phyloP scores from a whole-genome alignment of 1,140 invertebrate genomes.

The Trinorchestia longiramus region DNA sequence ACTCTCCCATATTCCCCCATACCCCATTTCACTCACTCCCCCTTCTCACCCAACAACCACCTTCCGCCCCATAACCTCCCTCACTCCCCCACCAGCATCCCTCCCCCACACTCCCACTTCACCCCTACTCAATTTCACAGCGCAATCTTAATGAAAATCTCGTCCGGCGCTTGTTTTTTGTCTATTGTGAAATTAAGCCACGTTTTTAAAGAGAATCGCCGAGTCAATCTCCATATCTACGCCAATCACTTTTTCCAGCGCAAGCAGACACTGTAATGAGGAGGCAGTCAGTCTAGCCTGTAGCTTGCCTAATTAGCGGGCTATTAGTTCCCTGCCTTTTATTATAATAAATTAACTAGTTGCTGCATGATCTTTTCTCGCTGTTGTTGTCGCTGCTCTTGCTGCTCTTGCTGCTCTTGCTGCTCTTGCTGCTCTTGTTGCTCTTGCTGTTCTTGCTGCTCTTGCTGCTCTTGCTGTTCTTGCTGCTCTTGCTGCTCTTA shows the following conservation, averaged over 20 bases:
- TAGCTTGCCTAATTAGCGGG: neutral
- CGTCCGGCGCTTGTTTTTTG: neutral
- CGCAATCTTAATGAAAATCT: constrained; percentile 39
- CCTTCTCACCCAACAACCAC: neutral
- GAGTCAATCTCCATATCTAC: constrained; percentile 25
- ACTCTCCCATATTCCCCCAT: no score
- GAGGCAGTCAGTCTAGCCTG: neutral
- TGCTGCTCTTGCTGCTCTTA: neutral
- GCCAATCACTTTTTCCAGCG: neutral
- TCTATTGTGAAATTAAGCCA: constrained; percentile 37
- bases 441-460: neutral
- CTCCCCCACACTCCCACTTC: neutral
- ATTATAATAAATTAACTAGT: neutral
- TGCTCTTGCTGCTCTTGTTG: neutral
- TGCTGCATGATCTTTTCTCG: neutral
- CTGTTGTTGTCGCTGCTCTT: neutral
- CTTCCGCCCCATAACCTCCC: neutral
- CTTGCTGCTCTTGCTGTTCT: neutral
- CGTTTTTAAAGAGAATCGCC: constrained; percentile 7
- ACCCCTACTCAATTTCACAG: neutral
- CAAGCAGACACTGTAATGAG: neutral
- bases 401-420: neutral
- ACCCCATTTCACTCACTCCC: neutral
- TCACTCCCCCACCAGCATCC: neutral
- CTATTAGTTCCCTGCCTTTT: neutral